Evolutionary conservation across 2,797 vertebrate species (phyloP), one percentile per base, ranked within the genome.

Genomic region (Danionella dracula): DNA sequence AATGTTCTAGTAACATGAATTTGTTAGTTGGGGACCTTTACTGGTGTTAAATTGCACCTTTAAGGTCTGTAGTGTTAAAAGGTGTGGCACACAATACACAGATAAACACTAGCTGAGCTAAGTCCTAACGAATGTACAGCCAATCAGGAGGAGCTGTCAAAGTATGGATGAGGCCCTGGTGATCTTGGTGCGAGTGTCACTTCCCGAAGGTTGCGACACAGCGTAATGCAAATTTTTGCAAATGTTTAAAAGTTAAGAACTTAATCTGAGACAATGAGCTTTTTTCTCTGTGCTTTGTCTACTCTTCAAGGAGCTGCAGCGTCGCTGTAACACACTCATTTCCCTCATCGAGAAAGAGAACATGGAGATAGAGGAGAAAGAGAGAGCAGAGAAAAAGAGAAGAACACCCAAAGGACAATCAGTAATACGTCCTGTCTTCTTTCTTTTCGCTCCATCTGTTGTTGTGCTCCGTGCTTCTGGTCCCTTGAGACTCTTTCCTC

Each of bases 341-440:
- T 92, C 92, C 27, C 81, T 93, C 74, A 93, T 93, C 70, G 92
- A 93, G 79, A 93, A 93, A 79, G 92, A 93, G 86, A 93, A 93
- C 71, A 89, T 91, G 84, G 92, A 93, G 85, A 92, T 93, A 37
- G 92, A 93, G 77, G 92, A 93, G 82, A 93, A 91, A 77, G 92
- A 93, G 48, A 84, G 89, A 82, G 92, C 91, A 13, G 92, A 93
- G 80, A 93, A 92, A 86, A 93, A 93, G 87, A 93, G 91, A 78
- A 85, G 88, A 70, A 83, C 85, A 78, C 79, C 89, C 60, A 93
- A 93, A 89, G 83, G 82, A 58, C 81, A 90, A 86, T 53, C 56
- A 41, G 73, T 72, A 74, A 76, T 15, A 12, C 27, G 35, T 60
- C 37, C 44, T 51, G n/a, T 48, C 58, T 40, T 56, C 31, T 31